Evolutionary conservation across 2,113 vertebrate genomes (phyloP).

Genomic region (Chrysochloris asiatica): DNA sequence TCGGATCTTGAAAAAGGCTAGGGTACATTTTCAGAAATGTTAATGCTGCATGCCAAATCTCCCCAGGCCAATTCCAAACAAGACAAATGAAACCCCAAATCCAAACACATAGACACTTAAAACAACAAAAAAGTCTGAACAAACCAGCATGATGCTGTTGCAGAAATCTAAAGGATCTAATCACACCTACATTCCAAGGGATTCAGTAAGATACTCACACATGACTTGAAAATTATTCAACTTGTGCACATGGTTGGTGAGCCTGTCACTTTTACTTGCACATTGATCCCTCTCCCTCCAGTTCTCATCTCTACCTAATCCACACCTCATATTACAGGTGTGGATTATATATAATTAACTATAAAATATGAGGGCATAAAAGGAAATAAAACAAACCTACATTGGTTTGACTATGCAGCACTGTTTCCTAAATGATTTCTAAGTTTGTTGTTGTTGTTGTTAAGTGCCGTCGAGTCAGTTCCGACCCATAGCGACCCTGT

Average conservation of each 20-base stretch:
- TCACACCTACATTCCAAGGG: neutral
- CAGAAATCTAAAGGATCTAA: neutral
- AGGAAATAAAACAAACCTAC: neutral
- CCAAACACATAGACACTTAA: neutral
- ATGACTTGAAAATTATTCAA: constrained; percentile 21
- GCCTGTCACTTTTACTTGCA: neutral
- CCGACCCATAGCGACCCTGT: too few species aligned
- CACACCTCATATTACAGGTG: neutral
- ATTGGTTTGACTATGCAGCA: neutral
- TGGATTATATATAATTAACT: constrained; percentile 29
- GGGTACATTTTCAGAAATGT: constrained; percentile 23
- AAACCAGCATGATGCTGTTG: constrained; percentile 22
- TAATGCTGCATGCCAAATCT: neutral
- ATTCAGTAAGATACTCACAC: neutral
- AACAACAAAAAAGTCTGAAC: constrained; percentile 3
- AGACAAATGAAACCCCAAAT: neutral
- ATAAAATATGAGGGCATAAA: neutral
- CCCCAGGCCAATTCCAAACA: neutral
- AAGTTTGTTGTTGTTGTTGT: too few species aligned
- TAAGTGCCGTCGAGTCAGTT: too few species aligned
- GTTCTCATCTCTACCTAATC: constrained; percentile 27
- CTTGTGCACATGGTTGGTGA: neutral
- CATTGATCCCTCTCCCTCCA: neutral
- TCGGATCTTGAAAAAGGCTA: neutral
- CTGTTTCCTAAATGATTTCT: constrained; percentile 24